Evolutionary conservation across 1,140 invertebrate genomes (phyloP), one percentile per base, ranked within the genome.

Genomic region (Neodiprion fabricii): DNA sequence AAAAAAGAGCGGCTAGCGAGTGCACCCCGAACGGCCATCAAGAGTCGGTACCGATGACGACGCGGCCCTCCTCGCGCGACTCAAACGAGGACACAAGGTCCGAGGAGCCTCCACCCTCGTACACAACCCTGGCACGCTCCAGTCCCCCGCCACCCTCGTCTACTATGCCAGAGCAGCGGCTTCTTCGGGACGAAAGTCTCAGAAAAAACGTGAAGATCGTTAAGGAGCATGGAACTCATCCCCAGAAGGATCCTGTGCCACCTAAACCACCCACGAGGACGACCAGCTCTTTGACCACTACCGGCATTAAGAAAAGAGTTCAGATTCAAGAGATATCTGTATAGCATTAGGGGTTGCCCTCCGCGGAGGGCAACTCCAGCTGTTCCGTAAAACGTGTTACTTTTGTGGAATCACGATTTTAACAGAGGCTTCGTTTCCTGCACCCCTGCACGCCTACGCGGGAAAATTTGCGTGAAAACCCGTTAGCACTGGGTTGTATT

Each of bases 271-370:
- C 89, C 0, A 79, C 83, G 7, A 85, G 88, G 17, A 89, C 86
- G 4, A 87, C 86, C 21, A 87, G 85, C 72, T 88, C 87, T 10
- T 79, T 88, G 11, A 88, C 80, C 79, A 81, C 82, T 21, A 89
- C 88, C 21, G 91, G 90, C 1, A 85, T 91, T 71, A 92, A 92
- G 82, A 92, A 92, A 88, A 87, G 91, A 73, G 91, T 92, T 72
- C 91, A 92, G 84, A 92, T 92, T 76, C 91, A 92, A 85, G 91
- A 92, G 81, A 92, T 92, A 81, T 90, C 91, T 61, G 91, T 92
- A 90, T 92, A 91, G 89, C 90, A 89, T 82, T 89, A 87, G 86
- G 86, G 87, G 83, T 88, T 88, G 86, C 86, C 86, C 84, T 86
- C 86, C 84, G 84, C 78, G 65, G 85, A 85, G 86, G 86, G 86